Percentiles rank a stretch among this genome's conserved stretches.
Evolutionary conservation across 1,140 invertebrate species (phyloP).

Genomic region (Psilanteris sp.): DNA sequence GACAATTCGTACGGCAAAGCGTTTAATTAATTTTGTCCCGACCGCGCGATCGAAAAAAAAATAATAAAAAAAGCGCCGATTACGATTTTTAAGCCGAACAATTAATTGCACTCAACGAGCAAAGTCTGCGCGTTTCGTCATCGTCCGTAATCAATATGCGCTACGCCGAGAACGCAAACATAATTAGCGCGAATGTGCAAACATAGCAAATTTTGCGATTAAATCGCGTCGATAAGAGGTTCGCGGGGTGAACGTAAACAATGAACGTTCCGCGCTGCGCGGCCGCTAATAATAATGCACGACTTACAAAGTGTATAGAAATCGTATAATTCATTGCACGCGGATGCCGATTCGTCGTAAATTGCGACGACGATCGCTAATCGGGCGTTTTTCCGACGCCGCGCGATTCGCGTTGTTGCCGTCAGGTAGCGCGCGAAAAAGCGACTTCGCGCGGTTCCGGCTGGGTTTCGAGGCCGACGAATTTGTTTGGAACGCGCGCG

Average conservation of each 20-base stretch:
- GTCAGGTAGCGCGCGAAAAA: no score
- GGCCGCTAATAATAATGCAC: constrained; percentile 38
- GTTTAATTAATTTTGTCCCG: neutral
- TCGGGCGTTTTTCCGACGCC: no score
- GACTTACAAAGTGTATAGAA: constrained; percentile 56
- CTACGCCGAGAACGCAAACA: constrained; percentile 54
- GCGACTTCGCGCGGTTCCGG: no score
- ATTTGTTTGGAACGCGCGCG: no score
- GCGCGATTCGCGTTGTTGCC: no score
- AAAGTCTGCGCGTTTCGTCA: constrained; percentile 59
- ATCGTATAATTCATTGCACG: no score
- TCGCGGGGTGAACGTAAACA: constrained; percentile 59
- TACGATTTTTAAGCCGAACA: constrained; percentile 26
- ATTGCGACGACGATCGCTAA: constrained; percentile 22
- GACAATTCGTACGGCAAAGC: no score
- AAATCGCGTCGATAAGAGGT: constrained; percentile 50
- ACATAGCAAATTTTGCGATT: constrained; percentile 63
- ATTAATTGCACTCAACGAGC: constrained; percentile 42
- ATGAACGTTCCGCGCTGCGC: constrained; percentile 46
- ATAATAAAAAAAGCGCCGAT: no score
- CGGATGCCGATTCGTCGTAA: constrained; percentile 34
- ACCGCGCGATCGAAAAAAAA: no score
- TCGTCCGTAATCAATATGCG: constrained; percentile 46
- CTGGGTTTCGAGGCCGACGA: no score
- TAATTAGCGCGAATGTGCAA: constrained; percentile 62